These are phyloP conservation scores for Drosophila putrida DNA, from an alignment of 2,888 invertebrate species.

Conservation along the genomic window DNA sequence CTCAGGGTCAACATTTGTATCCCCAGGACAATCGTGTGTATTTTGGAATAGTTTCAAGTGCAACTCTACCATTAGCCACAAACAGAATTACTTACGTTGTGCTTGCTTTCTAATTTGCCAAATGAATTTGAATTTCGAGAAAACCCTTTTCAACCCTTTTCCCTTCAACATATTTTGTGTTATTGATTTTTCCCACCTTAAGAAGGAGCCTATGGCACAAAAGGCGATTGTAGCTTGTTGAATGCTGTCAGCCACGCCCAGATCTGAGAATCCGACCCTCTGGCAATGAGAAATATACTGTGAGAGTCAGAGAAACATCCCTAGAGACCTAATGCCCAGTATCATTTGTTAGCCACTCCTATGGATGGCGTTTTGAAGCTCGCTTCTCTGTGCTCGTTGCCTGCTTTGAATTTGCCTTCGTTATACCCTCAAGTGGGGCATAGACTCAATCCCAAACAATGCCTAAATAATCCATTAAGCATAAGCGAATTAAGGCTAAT, in stretches of 20 bases:
- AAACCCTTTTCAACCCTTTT: slow-evolving; percentile 46
- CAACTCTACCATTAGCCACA: slow-evolving; percentile 19
- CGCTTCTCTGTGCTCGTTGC: background rate
- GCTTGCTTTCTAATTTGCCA: slow-evolving; percentile 77
- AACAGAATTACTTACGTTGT: slow-evolving; percentile 59
- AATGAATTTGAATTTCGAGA: slow-evolving; percentile 51
- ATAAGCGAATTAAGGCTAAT: slow-evolving; percentile 12
- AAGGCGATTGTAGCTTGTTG: slow-evolving; percentile 48
- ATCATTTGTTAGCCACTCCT: slow-evolving; percentile 48
- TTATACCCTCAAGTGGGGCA: background rate
- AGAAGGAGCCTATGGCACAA: background rate
- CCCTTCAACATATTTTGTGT: slow-evolving; percentile 33
- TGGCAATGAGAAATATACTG: slow-evolving; percentile 2
- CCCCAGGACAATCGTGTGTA: slow-evolving; percentile 4
- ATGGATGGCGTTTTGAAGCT: slow-evolving; percentile 22
- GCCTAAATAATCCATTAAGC: slow-evolving; percentile 13
- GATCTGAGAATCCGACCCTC: slow-evolving; percentile 3
- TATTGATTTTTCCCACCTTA: slow-evolving; percentile 51
- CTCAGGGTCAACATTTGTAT: slow-evolving; percentile 42
- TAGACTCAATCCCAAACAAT: background rate
- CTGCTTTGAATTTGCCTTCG: slow-evolving; percentile 4
- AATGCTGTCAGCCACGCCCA: slow-evolving; percentile 46
- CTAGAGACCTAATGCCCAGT: slow-evolving; percentile 5
- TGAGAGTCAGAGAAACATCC: slow-evolving; percentile 1
- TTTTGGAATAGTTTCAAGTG: slow-evolving; percentile 34